Evolutionary conservation across 2,797 vertebrate genomes (phyloP).

Genomic region (Micropoecilia bifurca): DNA sequence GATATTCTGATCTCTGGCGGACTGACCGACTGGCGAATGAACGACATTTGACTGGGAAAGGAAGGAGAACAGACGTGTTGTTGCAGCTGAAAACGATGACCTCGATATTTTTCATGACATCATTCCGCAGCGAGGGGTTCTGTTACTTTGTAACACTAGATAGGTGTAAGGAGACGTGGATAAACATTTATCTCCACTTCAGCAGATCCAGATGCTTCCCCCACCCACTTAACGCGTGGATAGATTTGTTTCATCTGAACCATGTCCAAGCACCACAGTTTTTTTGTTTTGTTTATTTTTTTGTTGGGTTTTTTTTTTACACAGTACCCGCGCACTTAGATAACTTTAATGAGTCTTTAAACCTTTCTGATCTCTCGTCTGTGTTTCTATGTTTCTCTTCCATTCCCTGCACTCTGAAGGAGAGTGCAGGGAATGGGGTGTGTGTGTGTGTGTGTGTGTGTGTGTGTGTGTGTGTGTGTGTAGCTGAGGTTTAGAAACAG

Average conservation of each 20-base stretch:
- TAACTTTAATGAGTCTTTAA: conserved; percentile 8
- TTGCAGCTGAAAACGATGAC: neutral
- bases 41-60: neutral
- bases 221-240: conserved; percentile 3
- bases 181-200: neutral
- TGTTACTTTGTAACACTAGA: conserved; percentile 1
- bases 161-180: neutral
- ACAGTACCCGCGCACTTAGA: conserved; percentile 9
- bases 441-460: conserved; percentile 2
- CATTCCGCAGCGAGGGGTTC: neutral
- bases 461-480: conserved; percentile 10
- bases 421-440: conserved; percentile 40
- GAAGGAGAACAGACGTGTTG: neutral
- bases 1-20: neutral
- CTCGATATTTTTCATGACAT: neutral
- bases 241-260: conserved; percentile 25
- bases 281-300: neutral
- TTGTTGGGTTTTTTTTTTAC: neutral
- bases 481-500: conserved; percentile 35
- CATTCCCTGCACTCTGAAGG: neutral
- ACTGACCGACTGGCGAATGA: too few species aligned
- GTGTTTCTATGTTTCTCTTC: conserved; percentile 3
- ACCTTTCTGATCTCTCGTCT: conserved; percentile 22
- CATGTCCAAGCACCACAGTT: conserved; percentile 19
- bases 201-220: conserved; percentile 14